A percentile compares a stretch with the other conserved stretches of the same genome.
phyloP scores from a whole-genome alignment of 2,113 vertebrate species.

The Petrocephalus microphthalmus region DNA sequence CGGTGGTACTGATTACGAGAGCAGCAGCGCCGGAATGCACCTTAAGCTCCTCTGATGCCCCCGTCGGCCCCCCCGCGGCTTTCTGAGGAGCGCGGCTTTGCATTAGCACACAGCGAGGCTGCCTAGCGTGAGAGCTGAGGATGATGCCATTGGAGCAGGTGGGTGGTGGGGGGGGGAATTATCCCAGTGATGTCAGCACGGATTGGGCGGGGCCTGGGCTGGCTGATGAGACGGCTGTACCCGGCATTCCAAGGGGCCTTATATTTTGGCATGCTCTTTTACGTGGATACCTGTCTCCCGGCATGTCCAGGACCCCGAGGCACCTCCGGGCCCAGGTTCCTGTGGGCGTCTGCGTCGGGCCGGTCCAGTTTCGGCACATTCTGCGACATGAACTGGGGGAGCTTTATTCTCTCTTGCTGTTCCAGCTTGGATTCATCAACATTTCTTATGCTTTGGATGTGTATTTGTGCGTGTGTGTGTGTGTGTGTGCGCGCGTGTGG shows the following conservation, averaged over 20 bases:
- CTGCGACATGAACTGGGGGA: not conserved
- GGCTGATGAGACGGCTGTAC: not conserved
- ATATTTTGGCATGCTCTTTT: not conserved
- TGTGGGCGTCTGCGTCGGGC: not conserved
- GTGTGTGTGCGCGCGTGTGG: not conserved
- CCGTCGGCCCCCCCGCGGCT: not conserved
- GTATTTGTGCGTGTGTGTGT: not conserved
- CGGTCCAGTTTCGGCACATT: not conserved
- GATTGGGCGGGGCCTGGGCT: not conserved
- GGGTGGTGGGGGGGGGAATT: not conserved
- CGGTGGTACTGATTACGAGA: not conserved
- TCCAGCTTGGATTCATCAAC: not conserved
- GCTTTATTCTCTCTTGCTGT: not conserved
- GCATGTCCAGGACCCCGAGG: not conserved
- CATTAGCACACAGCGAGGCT: not conserved
- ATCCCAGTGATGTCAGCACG: not conserved
- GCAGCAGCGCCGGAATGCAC: not conserved
- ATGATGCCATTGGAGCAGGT: not conserved
- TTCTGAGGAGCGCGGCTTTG: not conserved
- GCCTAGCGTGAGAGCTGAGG: not conserved
- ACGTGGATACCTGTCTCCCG: not conserved
- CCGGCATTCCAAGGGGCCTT: not conserved
- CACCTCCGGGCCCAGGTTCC: not conserved
- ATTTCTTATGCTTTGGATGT: not conserved
- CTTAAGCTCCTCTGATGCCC: slow-evolving; percentile 1